Evolutionary conservation across 92 coral and sea anemone species (phyloP), one percentile per base, ranked within the genome.

Genomic region (Phymanthus crucifer): DNA sequence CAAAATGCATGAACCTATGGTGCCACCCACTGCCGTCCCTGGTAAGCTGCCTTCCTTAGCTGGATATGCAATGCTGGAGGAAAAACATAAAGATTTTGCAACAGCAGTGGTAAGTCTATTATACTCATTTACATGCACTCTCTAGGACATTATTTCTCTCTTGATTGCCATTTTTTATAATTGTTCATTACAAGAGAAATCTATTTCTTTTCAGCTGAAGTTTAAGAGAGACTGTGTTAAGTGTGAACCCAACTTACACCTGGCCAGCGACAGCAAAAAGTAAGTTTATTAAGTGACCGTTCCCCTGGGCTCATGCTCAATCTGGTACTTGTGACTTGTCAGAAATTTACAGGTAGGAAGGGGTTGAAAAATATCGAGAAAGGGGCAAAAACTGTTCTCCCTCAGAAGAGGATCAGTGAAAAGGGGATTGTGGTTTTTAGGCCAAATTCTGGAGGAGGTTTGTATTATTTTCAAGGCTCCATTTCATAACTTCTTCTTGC

Each of bases 181-280:
- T 46, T 32, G 18, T 16, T 35, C 12, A 38, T 47, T 29, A 21
- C 27, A 19, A 19, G 19, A 54, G 6, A 19, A 19, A 1, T 54
- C 6, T 19, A 11, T 82, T 56, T n/a, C 40, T 61, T 71, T 40
- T 19, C 31, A 92, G 97, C 76, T 92, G 83, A 84, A 81, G 69
- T 92, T 92, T 76, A 87, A 90, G 74, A 83, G 97, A 48, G 94
- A 90, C 37, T 92, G 97, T 76, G 72, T 38, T 40, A 87, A 87
- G 83, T 92, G 97, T 81, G 94, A 81, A 64, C 97, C 97, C 40
- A 80, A 92, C 80, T 73, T 91, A 38, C 64, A 75, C 3, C 35
- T 91, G 34, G 73, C 58, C 36, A 84, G 80, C 50, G 77, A 56
- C 6, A 90, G 92, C 40, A 76, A 79, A 74, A 75, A 76, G 97